Percentiles rank a stretch among this genome's conserved stretches.
Evolutionary conservation across 1,140 invertebrate genomes (phyloP).

Genomic region (Contarinia nasturtii): DNA sequence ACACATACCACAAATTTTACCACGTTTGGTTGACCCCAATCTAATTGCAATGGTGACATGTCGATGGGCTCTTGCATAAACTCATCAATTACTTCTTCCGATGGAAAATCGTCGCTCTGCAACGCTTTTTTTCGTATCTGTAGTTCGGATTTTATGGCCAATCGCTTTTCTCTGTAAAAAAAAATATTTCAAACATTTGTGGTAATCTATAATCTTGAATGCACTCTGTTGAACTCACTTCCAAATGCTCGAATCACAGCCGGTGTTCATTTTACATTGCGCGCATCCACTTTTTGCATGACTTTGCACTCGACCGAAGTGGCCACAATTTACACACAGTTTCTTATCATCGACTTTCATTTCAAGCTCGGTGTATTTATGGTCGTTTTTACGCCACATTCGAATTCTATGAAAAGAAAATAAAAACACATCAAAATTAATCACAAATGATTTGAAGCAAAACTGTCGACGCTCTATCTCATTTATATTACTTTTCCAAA

Average conservation of each 20-base stretch:
- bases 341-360: constrained; percentile 31
- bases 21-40: constrained; percentile 45
- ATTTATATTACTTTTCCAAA: constrained; percentile 30
- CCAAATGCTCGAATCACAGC: constrained; percentile 36
- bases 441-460: too few relatives aligned
- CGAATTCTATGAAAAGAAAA: constrained; percentile 24
- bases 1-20: constrained; percentile 45
- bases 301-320: constrained; percentile 34
- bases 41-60: constrained; percentile 29
- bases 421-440: too few relatives aligned
- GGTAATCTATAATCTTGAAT: not conserved
- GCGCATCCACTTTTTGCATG: constrained; percentile 42
- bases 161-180: constrained; percentile 31
- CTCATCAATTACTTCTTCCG: constrained; percentile 52
- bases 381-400: constrained; percentile 36
- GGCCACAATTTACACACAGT: constrained; percentile 46
- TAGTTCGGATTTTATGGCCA: constrained; percentile 43
- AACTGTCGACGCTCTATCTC: too few relatives aligned
- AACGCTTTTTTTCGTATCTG: constrained; percentile 47
- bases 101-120: constrained; percentile 41
- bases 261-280: constrained; percentile 33
- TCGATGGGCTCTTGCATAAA: constrained; percentile 36
- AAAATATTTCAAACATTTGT: constrained; percentile 4
- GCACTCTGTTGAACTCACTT: constrained; percentile 27
- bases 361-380: constrained; percentile 29